A percentile compares a stretch with the other conserved stretches of the same genome.
Evolutionary conservation across 2,797 vertebrate genomes (phyloP).

Genomic region (Coregonus ussuriensis): DNA sequence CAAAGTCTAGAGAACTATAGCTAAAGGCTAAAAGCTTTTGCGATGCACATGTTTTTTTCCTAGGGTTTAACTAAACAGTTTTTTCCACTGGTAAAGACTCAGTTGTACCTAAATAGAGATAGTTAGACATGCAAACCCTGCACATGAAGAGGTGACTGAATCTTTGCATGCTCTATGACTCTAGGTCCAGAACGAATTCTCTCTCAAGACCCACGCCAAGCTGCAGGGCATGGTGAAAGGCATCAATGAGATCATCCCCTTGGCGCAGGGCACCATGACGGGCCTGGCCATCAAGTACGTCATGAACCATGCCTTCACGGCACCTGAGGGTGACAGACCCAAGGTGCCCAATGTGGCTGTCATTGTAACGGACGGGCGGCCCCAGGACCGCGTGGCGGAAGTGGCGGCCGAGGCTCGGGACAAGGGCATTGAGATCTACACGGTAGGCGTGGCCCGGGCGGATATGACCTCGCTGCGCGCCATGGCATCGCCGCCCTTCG

Average conservation of each 20-base stretch:
- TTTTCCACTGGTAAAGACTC: neutral
- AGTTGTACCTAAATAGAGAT: neutral
- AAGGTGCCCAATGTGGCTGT: constrained; percentile 85
- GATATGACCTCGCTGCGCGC: constrained; percentile 92
- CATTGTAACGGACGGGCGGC: constrained; percentile 92
- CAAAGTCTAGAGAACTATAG: neutral
- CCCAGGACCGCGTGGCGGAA: constrained; percentile 93
- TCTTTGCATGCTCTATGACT: neutral
- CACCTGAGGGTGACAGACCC: constrained; percentile 84
- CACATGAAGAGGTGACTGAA: neutral
- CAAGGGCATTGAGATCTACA: constrained; percentile 91
- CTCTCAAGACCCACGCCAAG: constrained; percentile 82
- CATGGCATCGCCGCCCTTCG: constrained; percentile 92
- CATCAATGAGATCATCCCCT: constrained; percentile 87
- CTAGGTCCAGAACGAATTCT: constrained; percentile 93
- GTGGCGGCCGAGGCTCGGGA: constrained; percentile 88
- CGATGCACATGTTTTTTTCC: too few relatives aligned
- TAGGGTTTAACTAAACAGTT: too few relatives aligned
- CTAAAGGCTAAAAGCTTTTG: too few relatives aligned
- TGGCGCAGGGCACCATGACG: constrained; percentile 98
- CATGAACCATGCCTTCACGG: constrained; percentile 89
- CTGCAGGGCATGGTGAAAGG: constrained; percentile 84
- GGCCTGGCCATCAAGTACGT: constrained; percentile 93
- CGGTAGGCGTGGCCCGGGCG: constrained; percentile 92
- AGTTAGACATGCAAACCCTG: neutral